phyloP scores from a whole-genome alignment of 2,113 vertebrate species.

The Amia ocellicauda region DNA sequence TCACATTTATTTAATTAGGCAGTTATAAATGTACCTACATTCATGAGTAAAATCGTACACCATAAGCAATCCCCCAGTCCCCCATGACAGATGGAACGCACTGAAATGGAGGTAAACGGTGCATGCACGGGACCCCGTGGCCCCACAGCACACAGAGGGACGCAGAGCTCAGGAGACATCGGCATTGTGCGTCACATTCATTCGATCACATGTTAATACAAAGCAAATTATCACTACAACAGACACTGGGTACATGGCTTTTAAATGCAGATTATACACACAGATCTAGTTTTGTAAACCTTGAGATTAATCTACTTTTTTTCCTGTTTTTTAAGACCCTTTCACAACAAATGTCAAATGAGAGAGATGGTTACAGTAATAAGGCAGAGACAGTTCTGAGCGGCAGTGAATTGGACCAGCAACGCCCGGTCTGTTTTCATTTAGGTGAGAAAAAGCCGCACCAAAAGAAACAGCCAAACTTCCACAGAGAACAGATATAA shows the following conservation, averaged over 20 bases:
- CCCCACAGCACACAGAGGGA: background rate
- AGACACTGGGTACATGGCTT: background rate
- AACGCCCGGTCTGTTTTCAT: background rate
- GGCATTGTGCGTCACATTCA: background rate
- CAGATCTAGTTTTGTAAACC: background rate
- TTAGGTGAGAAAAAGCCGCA: background rate
- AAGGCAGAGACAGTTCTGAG: background rate
- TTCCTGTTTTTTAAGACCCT: too few species aligned
- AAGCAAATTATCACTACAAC: background rate
- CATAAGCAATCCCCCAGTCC: background rate
- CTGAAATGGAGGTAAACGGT: background rate
- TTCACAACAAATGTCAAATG: background rate
- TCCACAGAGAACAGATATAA: background rate
- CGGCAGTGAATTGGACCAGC: background rate
- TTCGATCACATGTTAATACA: background rate
- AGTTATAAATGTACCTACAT: background rate
- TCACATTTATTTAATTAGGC: background rate
- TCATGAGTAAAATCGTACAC: conserved; percentile 11
- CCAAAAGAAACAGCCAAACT: background rate
- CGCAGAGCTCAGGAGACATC: background rate
- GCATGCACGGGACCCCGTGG: background rate
- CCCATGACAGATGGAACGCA: background rate
- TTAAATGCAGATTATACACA: background rate
- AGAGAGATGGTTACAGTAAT: background rate
- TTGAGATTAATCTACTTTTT: background rate